Conservation (phyloP, 2,797 vertebrate genomes). For the Masticophis lateralis region DNA sequence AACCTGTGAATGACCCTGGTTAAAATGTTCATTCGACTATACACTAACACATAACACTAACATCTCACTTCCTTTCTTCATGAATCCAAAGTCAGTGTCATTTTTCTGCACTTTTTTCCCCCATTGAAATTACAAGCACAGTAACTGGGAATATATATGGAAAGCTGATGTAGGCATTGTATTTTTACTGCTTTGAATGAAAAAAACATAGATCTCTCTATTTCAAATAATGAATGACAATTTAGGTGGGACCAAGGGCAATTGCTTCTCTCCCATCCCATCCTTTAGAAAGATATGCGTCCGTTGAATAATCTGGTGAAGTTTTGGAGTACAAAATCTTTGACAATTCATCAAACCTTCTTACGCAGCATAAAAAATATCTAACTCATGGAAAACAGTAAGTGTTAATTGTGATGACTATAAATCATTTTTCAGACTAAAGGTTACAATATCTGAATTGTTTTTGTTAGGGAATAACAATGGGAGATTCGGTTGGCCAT, state of each 20-base stretch:
- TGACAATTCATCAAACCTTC: background rate
- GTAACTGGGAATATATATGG: background rate
- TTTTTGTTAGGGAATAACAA: background rate
- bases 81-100: background rate
- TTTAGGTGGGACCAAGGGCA: background rate
- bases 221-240: background rate
- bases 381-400: background rate
- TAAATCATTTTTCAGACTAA: background rate
- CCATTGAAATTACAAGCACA: background rate
- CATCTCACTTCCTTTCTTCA: background rate
- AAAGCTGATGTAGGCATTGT: background rate
- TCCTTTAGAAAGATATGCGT: background rate
- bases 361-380: background rate
- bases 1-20: background rate
- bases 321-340: background rate
- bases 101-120: background rate
- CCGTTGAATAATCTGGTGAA: no score
- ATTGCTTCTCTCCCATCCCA: background rate
- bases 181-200: background rate
- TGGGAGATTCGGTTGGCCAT: background rate
- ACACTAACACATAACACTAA: background rate
- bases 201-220: background rate
- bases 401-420: background rate
- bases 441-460: background rate
- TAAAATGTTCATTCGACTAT: background rate